phyloP scores from a whole-genome alignment of 2,888 invertebrate genomes.

The Macropis europaea region DNA sequence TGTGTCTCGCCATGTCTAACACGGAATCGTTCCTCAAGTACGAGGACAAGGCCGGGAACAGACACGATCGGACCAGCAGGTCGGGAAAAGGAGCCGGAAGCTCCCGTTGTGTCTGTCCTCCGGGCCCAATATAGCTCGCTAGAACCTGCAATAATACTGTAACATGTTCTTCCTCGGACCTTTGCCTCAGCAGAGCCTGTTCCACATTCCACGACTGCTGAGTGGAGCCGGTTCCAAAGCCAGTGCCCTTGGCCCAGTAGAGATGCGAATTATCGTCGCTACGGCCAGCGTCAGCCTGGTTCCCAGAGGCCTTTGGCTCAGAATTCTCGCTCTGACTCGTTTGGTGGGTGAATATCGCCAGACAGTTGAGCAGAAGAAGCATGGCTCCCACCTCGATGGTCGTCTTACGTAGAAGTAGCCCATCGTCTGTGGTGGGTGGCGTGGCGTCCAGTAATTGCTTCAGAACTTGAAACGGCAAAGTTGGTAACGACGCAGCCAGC shows the following conservation, averaged over 20 bases:
- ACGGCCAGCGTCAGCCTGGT: conserved; percentile 64
- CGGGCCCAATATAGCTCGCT: conserved; percentile 93
- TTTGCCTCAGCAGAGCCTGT: conserved; percentile 93
- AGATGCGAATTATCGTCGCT: conserved; percentile 87
- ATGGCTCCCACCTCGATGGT: conserved; percentile 92
- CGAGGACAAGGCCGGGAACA: conserved; percentile 93
- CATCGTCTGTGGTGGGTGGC: conserved; percentile 88
- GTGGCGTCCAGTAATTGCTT: conserved; percentile 89
- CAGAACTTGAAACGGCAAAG: conserved; percentile 90
- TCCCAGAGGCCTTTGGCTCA: conserved; percentile 74
- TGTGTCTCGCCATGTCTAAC: conserved; percentile 97
- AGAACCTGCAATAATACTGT: conserved; percentile 91
- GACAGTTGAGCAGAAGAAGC: conserved; percentile 91
- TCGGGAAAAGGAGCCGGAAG: conserved; percentile 88
- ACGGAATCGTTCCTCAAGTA: conserved; percentile 97
- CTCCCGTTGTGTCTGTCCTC: conserved; percentile 81
- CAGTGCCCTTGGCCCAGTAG: conserved; percentile 98
- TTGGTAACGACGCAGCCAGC: conserved; percentile 85
- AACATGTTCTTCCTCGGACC: conserved; percentile 96
- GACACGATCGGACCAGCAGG: conserved; percentile 89
- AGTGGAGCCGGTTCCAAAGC: conserved; percentile 97
- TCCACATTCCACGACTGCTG: conserved; percentile 98
- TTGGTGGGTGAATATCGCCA: conserved; percentile 94
- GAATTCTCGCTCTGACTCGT: conserved; percentile 81
- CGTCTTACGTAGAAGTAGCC: conserved; percentile 87